Base-by-base conservation (phyloP, 2,888 invertebrate species). In the Tachina grossa region DNA sequence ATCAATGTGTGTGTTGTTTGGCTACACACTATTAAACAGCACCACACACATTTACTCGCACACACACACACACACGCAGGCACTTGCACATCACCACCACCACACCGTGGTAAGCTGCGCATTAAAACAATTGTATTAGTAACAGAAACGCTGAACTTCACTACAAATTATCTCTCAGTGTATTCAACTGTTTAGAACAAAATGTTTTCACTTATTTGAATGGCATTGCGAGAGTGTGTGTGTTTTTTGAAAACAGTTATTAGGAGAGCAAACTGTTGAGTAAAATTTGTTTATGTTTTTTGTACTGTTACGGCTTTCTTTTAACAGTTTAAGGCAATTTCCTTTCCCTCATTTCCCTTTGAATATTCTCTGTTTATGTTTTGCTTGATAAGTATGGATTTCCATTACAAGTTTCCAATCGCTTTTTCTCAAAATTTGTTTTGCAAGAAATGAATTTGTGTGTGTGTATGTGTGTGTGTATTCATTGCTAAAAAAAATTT, bases 31-130 rank as follows among this genome's bases (percentile, higher is more conserved):
- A 39, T 57, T 19, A 57, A 68, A 68, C 22, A 57, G 41, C 49
- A 68, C 43, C 22, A 61, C 68, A 71, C 59, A 79, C 39, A 39
- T 53, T 22, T 47, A 75, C 6, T 16, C 63, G 9, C 39, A 57
- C 9, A 39, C 55, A 77, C 45, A 19, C 47, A 68, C 59, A 65
- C 41, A 61, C 11, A 47, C 4, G 13, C 63, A 69, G 16, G 11
- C 63, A 61, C 49, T 55, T 19, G 19, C 16, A 31, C 31, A 31
- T 11, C 41, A 51, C 39, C 51, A 68, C 59, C 51, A 68, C 59
- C 51, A 19, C 51, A 66, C 53, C 79, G 85, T 83, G 85, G 85
- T 85, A 85, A 85, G 85, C 82, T 85, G 85, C 85, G 85, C 85
- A 85, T 71, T 84, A 61, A 59, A 75, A 51, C 45, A 75, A 68